Conservation (phyloP, 2,113 vertebrate species). For the Burhinus bistriatus region DNA sequence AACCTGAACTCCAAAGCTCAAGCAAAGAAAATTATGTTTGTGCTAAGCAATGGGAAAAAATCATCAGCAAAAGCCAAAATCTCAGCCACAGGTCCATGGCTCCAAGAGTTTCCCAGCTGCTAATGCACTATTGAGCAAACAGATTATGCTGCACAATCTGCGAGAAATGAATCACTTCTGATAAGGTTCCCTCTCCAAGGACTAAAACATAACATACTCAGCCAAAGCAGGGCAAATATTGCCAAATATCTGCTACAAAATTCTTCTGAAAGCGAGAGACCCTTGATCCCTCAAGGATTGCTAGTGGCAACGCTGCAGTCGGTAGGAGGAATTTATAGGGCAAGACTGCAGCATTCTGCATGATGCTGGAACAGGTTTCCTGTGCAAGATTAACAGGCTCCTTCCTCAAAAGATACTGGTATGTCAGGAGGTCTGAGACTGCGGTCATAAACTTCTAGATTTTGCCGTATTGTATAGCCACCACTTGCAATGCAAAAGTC, state of each 20-base stretch:
- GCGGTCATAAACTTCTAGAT: neutral
- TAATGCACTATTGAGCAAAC: neutral
- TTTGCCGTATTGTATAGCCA: neutral
- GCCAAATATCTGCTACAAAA: neutral
- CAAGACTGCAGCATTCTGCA: neutral
- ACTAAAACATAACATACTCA: neutral
- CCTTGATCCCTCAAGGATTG: neutral
- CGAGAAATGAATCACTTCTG: neutral
- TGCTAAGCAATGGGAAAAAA: neutral
- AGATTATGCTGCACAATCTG: neutral
- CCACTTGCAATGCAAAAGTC: neutral
- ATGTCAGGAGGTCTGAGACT: neutral
- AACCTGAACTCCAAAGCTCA: neutral
- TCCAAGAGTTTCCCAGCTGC: neutral
- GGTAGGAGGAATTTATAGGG: neutral
- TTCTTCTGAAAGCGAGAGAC: neutral
- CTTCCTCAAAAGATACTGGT: neutral
- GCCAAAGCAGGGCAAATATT: neutral
- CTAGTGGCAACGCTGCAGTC: neutral
- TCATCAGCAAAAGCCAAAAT: neutral
- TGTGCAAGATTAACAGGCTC: neutral
- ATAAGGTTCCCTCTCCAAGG: neutral
- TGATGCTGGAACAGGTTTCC: neutral
- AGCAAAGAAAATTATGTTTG: neutral
- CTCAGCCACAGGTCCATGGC: neutral